These are phyloP conservation scores for Leptothorax acervorum DNA, from an alignment of 2,888 invertebrate species.

Conservation along the genomic window DNA sequence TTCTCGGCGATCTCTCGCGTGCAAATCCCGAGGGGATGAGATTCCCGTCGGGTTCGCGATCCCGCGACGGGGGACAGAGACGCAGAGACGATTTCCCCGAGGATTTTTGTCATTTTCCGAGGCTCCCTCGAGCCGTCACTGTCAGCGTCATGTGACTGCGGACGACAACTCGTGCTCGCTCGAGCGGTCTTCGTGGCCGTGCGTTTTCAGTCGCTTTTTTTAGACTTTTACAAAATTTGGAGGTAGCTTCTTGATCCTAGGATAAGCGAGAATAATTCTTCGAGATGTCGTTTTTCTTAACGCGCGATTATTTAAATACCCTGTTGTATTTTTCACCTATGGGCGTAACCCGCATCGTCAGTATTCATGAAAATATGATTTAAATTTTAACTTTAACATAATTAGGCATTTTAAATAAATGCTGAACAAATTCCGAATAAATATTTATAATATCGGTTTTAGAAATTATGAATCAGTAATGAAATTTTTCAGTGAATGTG, in stretches of 20 bases:
- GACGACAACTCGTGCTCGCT: constrained; percentile 71
- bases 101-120: background rate
- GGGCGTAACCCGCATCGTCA: constrained; percentile 3
- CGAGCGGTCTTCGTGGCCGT: background rate
- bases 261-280: too few species aligned
- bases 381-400: background rate
- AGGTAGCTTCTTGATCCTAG: background rate
- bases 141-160: constrained; percentile 82
- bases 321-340: background rate
- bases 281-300: background rate
- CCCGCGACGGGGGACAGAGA: background rate
- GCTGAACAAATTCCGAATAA: background rate
- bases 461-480: background rate
- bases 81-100: background rate
- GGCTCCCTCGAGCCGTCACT: background rate
- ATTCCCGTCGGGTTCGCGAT: background rate
- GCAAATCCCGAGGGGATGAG: background rate
- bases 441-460: background rate
- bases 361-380: background rate
- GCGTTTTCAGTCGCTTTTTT: background rate
- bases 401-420: background rate
- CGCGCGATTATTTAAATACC: background rate
- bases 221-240: background rate
- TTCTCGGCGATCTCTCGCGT: background rate
- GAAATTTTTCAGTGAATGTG: background rate